Conservation (phyloP, 2,113 vertebrate genomes). For the Nothobranchius furzeri region DNA sequence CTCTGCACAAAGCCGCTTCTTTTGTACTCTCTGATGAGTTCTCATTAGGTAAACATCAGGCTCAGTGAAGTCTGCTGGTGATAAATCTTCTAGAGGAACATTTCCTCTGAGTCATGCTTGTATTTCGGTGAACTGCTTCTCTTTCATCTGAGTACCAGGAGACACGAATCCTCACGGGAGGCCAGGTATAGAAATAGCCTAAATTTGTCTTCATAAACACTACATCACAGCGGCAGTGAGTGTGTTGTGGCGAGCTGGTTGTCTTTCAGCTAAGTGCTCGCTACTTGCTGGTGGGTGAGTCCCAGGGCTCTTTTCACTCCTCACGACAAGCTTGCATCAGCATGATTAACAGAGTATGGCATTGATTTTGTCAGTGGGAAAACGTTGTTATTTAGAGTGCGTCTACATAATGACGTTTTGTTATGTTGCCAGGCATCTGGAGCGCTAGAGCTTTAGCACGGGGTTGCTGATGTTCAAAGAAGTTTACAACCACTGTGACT, state of each 20-base stretch:
- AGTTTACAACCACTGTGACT: slow-evolving; percentile 30
- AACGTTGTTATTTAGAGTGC: slow-evolving; percentile 38
- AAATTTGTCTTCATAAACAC: slow-evolving; percentile 40
- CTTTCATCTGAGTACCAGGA: slow-evolving; percentile 28
- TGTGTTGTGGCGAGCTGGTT: neutral
- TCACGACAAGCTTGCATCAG: slow-evolving; percentile 31
- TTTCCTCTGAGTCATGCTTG: slow-evolving; percentile 10
- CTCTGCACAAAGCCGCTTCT: slow-evolving; percentile 12
- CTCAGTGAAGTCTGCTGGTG: slow-evolving; percentile 18
- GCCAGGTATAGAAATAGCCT: slow-evolving; percentile 48
- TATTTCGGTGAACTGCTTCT: slow-evolving; percentile 55
- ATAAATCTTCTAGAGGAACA: slow-evolving; percentile 41
- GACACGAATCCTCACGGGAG: slow-evolving; percentile 43
- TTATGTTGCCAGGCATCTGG: slow-evolving; percentile 37
- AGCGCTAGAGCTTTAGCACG: slow-evolving; percentile 8
- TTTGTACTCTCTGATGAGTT: slow-evolving; percentile 25
- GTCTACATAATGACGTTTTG: slow-evolving; percentile 25
- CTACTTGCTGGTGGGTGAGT: slow-evolving; percentile 2
- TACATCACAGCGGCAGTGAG: slow-evolving; percentile 1
- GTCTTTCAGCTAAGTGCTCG: neutral
- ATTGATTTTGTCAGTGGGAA: slow-evolving; percentile 48
- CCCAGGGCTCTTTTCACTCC: slow-evolving; percentile 15
- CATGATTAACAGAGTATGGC: slow-evolving; percentile 44
- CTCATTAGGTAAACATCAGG: slow-evolving; percentile 29
- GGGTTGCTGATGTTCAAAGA: slow-evolving; percentile 23